These are phyloP conservation scores for Drosophila percnosoma DNA, from an alignment of 2,888 invertebrate species.

Conservation along the genomic window DNA sequence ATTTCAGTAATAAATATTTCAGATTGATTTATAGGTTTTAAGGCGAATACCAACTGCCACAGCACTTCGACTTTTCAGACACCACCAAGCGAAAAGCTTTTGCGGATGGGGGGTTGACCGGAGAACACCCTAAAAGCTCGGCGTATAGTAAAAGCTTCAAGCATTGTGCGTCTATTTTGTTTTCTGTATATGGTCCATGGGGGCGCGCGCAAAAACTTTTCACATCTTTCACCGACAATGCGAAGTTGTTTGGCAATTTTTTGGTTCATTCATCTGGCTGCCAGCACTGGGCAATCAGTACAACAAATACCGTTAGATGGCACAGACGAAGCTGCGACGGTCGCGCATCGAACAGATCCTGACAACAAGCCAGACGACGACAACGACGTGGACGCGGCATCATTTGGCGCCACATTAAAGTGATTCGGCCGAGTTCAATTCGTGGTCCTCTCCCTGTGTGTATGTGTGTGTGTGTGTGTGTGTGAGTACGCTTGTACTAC, in stretches of 20 bases:
- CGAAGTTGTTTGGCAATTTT: constrained; percentile 69
- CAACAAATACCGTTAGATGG: constrained; percentile 70
- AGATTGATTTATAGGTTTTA: neutral
- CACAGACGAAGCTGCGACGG: constrained; percentile 55
- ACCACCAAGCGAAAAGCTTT: constrained; percentile 16
- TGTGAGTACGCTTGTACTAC: constrained; percentile 14
- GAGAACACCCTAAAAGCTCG: constrained; percentile 53
- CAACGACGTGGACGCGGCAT: constrained; percentile 44
- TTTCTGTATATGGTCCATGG: constrained; percentile 53
- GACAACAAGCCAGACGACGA: constrained; percentile 31
- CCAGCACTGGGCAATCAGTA: constrained; percentile 59
- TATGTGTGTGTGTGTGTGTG: constrained; percentile 3
- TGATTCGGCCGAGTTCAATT: constrained; percentile 53
- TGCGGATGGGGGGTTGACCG: constrained; percentile 14
- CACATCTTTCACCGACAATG: constrained; percentile 66
- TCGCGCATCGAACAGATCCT: constrained; percentile 33
- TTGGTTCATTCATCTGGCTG: constrained; percentile 73
- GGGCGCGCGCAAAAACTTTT: constrained; percentile 59
- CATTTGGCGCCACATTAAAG: constrained; percentile 75
- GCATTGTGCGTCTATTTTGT: constrained; percentile 20
- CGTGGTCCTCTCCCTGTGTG: neutral
- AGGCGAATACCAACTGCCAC: constrained; percentile 7
- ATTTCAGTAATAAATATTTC: neutral
- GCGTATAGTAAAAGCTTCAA: constrained; percentile 68
- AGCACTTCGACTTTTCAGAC: constrained; percentile 42